Conservation (phyloP, 2,888 invertebrate genomes). For the Chymomyza fuscimana region DNA sequence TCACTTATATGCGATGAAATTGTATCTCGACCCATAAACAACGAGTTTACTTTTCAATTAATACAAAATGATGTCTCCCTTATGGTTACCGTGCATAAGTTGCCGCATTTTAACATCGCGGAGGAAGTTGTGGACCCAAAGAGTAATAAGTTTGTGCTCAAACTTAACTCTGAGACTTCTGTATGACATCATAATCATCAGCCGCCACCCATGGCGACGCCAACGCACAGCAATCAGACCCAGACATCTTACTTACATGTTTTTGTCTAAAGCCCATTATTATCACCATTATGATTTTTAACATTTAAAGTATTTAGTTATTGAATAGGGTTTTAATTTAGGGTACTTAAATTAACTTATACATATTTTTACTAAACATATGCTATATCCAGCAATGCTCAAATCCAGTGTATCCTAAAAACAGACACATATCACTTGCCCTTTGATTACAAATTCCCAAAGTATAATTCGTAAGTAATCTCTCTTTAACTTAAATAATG, state of each 20-base stretch:
- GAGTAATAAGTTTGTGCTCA: conserved; percentile 95
- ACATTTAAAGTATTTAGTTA: background rate
- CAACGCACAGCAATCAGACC: conserved; percentile 77
- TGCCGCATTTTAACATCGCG: conserved; percentile 96
- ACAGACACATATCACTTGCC: conserved; percentile 69
- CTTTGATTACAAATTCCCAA: conserved; percentile 63
- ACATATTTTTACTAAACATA: conserved; percentile 13
- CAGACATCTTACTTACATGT: conserved; percentile 78
- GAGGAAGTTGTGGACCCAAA: conserved; percentile 98
- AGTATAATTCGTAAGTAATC: conserved; percentile 63
- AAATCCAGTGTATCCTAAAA: conserved; percentile 66
- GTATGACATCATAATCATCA: conserved; percentile 85
- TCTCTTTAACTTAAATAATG: conserved; percentile 15
- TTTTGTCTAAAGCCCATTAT: conserved; percentile 65
- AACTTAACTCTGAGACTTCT: conserved; percentile 97
- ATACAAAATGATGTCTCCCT: conserved; percentile 96
- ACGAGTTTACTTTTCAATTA: conserved; percentile 93
- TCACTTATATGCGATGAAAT: conserved; percentile 95
- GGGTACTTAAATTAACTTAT: conserved; percentile 21
- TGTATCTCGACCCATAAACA: conserved; percentile 90
- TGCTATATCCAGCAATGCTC: conserved; percentile 39
- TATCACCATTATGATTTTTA: background rate
- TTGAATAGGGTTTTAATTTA: conserved; percentile 10
- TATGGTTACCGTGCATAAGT: conserved; percentile 89
- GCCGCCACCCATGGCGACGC: conserved; percentile 63